These are phyloP conservation scores for Heterochromis multidens DNA, from an alignment of 2,113 vertebrate species.

Conservation along the genomic window DNA sequence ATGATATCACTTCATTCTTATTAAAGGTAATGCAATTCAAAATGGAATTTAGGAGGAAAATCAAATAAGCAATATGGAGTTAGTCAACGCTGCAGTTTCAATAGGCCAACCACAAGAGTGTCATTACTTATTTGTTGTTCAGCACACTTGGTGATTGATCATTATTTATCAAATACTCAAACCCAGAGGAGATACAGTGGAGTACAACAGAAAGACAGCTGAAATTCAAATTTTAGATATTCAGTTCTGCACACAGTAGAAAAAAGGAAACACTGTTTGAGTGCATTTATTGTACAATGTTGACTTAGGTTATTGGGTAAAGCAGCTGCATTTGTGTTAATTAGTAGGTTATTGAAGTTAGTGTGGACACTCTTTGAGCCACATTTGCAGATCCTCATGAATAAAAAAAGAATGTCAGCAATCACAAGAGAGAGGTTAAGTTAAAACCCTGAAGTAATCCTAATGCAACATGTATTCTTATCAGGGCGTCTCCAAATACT, in stretches of 20 bases:
- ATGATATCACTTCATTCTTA: constrained; percentile 36
- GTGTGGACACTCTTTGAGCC: neutral
- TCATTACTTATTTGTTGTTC: constrained; percentile 22
- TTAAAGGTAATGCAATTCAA: constrained; percentile 29
- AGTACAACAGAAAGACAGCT: neutral
- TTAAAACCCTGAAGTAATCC: neutral
- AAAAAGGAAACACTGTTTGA: neutral
- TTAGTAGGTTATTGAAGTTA: neutral
- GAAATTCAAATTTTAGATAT: neutral
- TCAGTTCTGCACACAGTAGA: neutral
- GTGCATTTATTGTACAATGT: neutral
- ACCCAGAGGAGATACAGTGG: neutral
- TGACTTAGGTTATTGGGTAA: neutral
- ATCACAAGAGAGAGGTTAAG: neutral
- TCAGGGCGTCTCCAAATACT: neutral
- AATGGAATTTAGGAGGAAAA: constrained; percentile 18
- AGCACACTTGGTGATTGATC: neutral
- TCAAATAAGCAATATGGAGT: constrained; percentile 13
- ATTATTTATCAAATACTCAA: constrained; percentile 23
- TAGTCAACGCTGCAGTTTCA: constrained; percentile 5
- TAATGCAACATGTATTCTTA: neutral
- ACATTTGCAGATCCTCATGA: neutral
- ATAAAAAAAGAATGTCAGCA: neutral
- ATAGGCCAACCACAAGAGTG: neutral
- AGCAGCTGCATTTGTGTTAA: neutral